These are phyloP conservation scores for Phorcus lineatus DNA, from an alignment of 2,888 invertebrate species.

Conservation along the genomic window DNA sequence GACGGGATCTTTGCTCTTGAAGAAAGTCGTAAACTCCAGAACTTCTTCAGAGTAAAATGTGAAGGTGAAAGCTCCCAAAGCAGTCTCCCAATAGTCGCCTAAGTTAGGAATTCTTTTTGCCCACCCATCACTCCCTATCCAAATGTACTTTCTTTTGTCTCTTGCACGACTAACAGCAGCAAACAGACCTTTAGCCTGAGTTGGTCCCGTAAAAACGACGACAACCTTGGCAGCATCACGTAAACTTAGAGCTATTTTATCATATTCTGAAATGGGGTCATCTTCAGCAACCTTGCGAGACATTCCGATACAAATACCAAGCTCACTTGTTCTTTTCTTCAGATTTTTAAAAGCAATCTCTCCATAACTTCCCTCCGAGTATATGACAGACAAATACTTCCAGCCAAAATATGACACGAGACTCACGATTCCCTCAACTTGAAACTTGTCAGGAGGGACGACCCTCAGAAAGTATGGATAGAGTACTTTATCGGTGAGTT, in stretches of 20 bases:
- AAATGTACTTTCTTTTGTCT: conserved; percentile 52
- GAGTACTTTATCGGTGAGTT: conserved; percentile 51
- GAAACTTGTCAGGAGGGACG: conserved; percentile 58
- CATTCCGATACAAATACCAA: conserved; percentile 53
- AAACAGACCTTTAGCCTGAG: conserved; percentile 46
- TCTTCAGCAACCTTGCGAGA: conserved; percentile 30
- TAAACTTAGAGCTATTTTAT: conserved; percentile 32
- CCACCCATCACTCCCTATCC: conserved; percentile 64
- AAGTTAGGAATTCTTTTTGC: conserved; percentile 40
- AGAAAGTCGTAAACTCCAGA: conserved; percentile 54
- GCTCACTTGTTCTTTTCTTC: conserved; percentile 28
- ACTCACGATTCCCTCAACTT: conserved; percentile 49
- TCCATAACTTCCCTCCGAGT: conserved; percentile 80
- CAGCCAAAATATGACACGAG: conserved; percentile 78
- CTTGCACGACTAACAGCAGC: conserved; percentile 36
- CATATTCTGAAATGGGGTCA: conserved; percentile 18
- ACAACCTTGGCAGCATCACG: conserved; percentile 49
- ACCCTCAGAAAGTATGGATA: conserved; percentile 63
- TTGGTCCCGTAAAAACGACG: conserved; percentile 56
- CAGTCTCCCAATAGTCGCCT: conserved; percentile 45
- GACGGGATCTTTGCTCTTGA: conserved; percentile 46
- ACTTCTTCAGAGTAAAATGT: conserved; percentile 33
- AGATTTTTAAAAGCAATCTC: conserved; percentile 49
- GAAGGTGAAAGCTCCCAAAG: conserved; percentile 53
- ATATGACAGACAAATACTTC: conserved; percentile 86